Evolutionary conservation across 1,140 invertebrate genomes (phyloP).

Genomic region (Drosophila ercepeae): DNA sequence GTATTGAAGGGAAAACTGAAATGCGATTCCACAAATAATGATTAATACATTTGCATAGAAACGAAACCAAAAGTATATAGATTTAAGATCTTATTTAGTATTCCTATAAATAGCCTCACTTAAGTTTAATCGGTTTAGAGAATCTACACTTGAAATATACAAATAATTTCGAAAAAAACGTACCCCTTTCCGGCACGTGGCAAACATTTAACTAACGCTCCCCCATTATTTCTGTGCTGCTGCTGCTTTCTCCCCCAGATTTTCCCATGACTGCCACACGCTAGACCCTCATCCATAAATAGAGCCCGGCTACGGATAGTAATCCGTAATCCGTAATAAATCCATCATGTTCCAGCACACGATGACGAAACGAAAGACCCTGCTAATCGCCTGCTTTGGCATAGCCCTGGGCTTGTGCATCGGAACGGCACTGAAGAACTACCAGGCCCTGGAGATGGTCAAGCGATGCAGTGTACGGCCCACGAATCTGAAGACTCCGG

Average conservation of each 20-base stretch:
- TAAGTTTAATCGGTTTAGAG: no score
- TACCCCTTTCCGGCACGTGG: background rate
- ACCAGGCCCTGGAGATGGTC: conserved; percentile 77
- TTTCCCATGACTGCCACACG: background rate
- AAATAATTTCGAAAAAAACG: background rate
- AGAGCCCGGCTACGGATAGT: background rate
- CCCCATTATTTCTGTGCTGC: background rate
- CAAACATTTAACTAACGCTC: background rate
- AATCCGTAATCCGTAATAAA: background rate
- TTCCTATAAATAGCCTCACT: no score
- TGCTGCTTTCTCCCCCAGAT: background rate
- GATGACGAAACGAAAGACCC: conserved; percentile 79
- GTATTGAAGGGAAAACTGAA: background rate
- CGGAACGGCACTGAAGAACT: conserved; percentile 80
- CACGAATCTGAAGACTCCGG: conserved; percentile 66
- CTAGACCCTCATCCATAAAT: background rate
- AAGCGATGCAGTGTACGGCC: conserved; percentile 73
- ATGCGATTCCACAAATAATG: background rate
- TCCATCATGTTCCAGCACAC: conserved; percentile 58
- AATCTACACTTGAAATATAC: no score
- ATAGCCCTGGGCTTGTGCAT: conserved; percentile 79
- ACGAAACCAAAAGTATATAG: no score
- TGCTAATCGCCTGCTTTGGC: conserved; percentile 78
- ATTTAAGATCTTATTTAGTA: no score
- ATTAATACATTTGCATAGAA: background rate